Evolutionary conservation across 2,888 invertebrate genomes (phyloP), one percentile per base, ranked within the genome.

Genomic region (Coecobrya sp.): DNA sequence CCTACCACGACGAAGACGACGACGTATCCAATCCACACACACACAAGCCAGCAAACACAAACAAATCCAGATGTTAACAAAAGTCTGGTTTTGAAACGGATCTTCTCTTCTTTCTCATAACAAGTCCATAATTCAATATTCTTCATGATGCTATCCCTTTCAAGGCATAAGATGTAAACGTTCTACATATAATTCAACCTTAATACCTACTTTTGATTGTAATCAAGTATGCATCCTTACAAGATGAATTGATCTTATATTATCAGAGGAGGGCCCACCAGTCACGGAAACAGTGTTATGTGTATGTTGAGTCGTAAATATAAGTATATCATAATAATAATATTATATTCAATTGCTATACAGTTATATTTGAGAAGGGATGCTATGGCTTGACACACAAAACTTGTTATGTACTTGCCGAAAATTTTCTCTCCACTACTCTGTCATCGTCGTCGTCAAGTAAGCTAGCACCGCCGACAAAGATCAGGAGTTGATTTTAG

Each of bases 21-120:
- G n/a, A 36, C 36, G 36, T 52, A 19, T 27, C 25, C 27, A 65
- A 5, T 16, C n/a, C 16, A 73, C 22, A 73, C 73, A 68, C 36
- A 68, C 16, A 76, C 76, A 45, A 2, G 49, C 11, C 25, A 79
- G 25, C 79, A 49, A 79, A 27, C 22, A 62, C 59, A 81, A 82
- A 55, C 55, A 22, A 27, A 27, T 19, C 81, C 81, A 81, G 81
- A 82, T 82, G 82, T 30, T 62, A 22, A 62, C 62, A 42, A 62
- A 62, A 59, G 22, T 62, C 59, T 59, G 52, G 81, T 81, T 22
- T 81, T 27, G 5, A 52, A 81, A 55, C 19, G 22, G 19, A 42
- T 65, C 27, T 25, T 42, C n/a, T 36, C 65, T 27, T 19, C n/a
- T 62, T 19, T 62, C 59, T n/a, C 7, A 49, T 49, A 55, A 62